Base-by-base conservation (phyloP, 2,113 vertebrate genomes). In the Brachyistius frenatus region DNA sequence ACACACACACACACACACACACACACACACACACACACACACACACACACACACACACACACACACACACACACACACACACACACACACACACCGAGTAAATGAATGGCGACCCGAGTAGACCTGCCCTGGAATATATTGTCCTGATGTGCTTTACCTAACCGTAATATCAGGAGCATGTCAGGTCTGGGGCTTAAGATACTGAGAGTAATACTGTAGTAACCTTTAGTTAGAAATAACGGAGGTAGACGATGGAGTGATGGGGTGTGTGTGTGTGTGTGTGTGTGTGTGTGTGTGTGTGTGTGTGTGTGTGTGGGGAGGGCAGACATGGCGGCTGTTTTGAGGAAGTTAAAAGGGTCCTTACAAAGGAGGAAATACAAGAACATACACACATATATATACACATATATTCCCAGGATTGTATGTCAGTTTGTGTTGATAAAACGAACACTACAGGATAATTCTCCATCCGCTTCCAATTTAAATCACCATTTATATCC, bases 141-240 rank as follows among this genome's bases (percentile, higher is more conserved):
- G 66, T 66, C 36, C 60, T 37, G 64, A 39, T 50, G 58, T n/a
- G 60, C 36, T 65, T 77, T 35, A 61, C 32, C 47, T 64, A 33
- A 46, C 41, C 5, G 9, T 58, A 50, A 68, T 80, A 72, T 78
- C 62, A 60, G 37, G 37, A 52, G 55, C 39, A 66, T 64, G 63
- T 70, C 67, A 56, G 41, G 66, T 60, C 41, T 0, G n/a, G 8
- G 63, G 44, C 47, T 74, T 67, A 80, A 83, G 36, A 73, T 37
- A 60, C 39, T 33, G 52, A 75, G 37, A 57, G 53, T 74, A 84
- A 84, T 84, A 56, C 58, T 54, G 39, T 50, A 70, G 69, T 76
- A 75, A 82, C 60, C 52, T 65, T 76, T 70, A 54, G 50, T 72
- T 67, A 37, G 62, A 33, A 78, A 66, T 60, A 74, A 67, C 57